phyloP scores from a whole-genome alignment of 2,113 vertebrate genomes.

The Thamnophis sirtalis region DNA sequence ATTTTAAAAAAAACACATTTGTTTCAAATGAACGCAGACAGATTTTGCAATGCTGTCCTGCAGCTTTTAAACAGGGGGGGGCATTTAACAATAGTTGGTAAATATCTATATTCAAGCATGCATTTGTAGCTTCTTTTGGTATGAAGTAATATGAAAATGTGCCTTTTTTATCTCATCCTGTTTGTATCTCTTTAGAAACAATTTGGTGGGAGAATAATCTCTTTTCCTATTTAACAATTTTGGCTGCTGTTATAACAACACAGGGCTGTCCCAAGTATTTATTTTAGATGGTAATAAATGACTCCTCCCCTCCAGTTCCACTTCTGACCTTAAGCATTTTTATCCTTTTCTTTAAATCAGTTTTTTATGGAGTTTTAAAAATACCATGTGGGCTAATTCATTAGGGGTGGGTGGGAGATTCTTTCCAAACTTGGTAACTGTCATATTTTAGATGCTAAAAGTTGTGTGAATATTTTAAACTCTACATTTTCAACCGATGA shows the following conservation, averaged over 20 bases:
- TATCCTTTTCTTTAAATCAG: background rate
- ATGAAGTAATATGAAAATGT: background rate
- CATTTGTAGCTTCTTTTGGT: background rate
- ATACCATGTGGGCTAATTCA: too few relatives aligned
- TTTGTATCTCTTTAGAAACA: background rate
- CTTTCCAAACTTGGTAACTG: background rate
- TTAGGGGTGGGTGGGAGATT: accelerated
- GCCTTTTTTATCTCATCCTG: background rate
- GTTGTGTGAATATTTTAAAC: background rate
- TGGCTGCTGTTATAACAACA: background rate
- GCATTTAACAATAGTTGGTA: background rate
- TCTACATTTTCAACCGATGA: background rate
- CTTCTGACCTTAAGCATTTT: background rate
- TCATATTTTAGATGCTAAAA: background rate
- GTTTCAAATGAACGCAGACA: background rate
- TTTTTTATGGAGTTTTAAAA: background rate
- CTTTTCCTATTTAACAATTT: background rate
- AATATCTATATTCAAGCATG: background rate
- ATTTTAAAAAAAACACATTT: background rate
- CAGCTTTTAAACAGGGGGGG: background rate
- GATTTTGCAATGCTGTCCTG: background rate
- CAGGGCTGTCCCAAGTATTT: background rate
- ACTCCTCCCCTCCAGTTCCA: background rate
- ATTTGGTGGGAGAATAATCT: background rate
- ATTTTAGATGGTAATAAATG: background rate